Evolutionary conservation across 1,140 invertebrate genomes (phyloP), one percentile per base, ranked within the genome.

Genomic region (Araneus ventricosus): DNA sequence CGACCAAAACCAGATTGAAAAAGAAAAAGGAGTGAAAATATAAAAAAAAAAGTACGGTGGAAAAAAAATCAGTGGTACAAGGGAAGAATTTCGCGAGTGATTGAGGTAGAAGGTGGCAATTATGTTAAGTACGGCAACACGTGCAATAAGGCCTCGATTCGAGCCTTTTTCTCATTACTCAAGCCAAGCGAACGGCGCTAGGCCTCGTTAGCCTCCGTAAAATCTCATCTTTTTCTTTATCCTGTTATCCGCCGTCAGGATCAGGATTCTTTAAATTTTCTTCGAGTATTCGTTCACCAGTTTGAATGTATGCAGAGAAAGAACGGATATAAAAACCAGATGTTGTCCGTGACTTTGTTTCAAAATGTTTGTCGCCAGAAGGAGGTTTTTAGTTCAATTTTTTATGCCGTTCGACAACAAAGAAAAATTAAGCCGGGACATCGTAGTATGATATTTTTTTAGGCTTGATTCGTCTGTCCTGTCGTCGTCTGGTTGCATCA

Each of bases 41-140:
- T 34, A 30, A 70, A 2, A 34, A 75, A 75, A 34, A 75, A 75
- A 34, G 30, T 17, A 20, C 1, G 0, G 30, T 4, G 24, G 39
- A 17, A 82, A 82, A 82, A 82, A 82, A 52, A 52, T 27, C 20
- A 22, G 7, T 7, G 8, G 30, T 45, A 10, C 34, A n/a, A 30
- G 63, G 86, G 61, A 67, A 61, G 80, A 39, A 82, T 88, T 88
- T 67, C 30, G 24, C 24, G 84, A 37, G 61, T 67, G 61, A 88
- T 88, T 41, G 86, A 88, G 63, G 86, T 70, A 45, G 86, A 61
- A 88, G 86, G 45, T 8, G 70, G 86, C 86, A 88, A 88, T 88
- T 88, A 88, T 88, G 86, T 88, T 88, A 88, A 88, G 86, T 88
- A 59, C 7, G 59, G 86, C 86, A 88, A 88, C 86, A 88, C 86